These are phyloP conservation scores for Sebastiscus albofasciatus DNA, from an alignment of 2,797 vertebrate species.

Conservation along the genomic window DNA sequence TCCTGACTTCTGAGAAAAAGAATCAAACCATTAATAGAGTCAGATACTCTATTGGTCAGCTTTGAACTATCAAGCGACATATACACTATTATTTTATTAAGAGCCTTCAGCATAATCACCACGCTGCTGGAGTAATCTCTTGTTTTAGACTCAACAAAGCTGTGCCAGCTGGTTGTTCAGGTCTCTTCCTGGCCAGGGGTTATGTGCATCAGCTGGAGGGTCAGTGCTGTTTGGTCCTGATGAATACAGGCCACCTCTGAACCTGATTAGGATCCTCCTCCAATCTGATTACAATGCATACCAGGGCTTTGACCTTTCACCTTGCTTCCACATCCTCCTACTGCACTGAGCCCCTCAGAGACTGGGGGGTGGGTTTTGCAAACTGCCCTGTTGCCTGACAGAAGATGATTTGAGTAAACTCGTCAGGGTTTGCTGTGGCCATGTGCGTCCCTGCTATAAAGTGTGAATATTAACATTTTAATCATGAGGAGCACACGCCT, in stretches of 20 bases:
- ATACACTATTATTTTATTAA: background rate
- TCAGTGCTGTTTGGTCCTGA: constrained; percentile 30
- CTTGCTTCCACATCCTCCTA: constrained; percentile 31
- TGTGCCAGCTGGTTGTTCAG: constrained; percentile 54
- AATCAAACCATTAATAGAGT: constrained; percentile 3
- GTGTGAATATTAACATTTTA: constrained; percentile 36
- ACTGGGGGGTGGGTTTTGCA: background rate
- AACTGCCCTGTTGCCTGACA: constrained; percentile 28
- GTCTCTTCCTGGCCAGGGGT: constrained; percentile 48
- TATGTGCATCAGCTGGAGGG: constrained; percentile 68
- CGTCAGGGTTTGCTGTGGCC: background rate
- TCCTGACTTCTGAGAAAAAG: constrained; percentile 5
- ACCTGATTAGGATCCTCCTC: constrained; percentile 57
- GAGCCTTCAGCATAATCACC: background rate
- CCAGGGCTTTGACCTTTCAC: constrained; percentile 62
- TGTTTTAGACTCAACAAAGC: constrained; percentile 29
- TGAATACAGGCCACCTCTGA: constrained; percentile 57
- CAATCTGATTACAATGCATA: constrained; percentile 70
- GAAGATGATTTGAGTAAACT: constrained; percentile 49
- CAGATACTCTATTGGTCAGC: background rate
- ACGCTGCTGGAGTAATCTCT: background rate
- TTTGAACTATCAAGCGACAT: constrained; percentile 4
- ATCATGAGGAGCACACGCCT: background rate
- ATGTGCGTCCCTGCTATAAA: constrained; percentile 13
- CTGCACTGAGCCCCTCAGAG: constrained; percentile 31